Conservation (phyloP, 2,113 vertebrate species). For the Carlito syrichta region DNA sequence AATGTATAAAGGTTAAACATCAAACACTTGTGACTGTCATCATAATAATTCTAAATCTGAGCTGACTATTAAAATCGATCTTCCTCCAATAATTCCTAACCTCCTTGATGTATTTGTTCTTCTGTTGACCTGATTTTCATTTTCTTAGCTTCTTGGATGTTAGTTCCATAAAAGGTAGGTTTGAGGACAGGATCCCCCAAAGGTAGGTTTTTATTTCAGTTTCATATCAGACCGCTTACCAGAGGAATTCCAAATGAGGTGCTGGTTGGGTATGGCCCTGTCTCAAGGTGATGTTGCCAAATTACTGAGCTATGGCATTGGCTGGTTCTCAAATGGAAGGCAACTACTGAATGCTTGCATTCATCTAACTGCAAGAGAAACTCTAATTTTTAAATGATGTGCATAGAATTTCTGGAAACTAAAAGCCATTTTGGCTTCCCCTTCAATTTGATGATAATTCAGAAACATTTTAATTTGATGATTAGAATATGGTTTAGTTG, state of each 20-base stretch:
- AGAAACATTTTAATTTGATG: background rate
- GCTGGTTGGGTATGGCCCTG: background rate
- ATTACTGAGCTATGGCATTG: background rate
- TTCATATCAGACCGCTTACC: background rate
- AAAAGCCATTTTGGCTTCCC: background rate
- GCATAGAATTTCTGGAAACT: background rate
- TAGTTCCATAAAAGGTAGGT: slow-evolving; percentile 61
- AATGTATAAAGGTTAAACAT: slow-evolving; percentile 65
- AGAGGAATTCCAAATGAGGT: background rate
- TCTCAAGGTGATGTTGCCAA: background rate
- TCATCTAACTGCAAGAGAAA: background rate
- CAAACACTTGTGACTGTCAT: background rate
- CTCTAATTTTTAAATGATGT: background rate
- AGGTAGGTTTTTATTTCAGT: slow-evolving; percentile 67
- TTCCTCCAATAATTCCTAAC: background rate
- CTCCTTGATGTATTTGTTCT: background rate
- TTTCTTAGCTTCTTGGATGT: slow-evolving; percentile 40
- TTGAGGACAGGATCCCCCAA: slow-evolving; percentile 4
- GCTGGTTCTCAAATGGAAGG: background rate
- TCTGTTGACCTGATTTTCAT: slow-evolving; percentile 1
- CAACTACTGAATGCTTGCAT: background rate
- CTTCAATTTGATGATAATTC: background rate
- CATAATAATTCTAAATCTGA: slow-evolving; percentile 37
- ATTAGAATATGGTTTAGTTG: background rate
- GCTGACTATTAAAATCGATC: background rate